Evolutionary conservation across 2,888 invertebrate species (phyloP).

Genomic region (Gisinianus flammeolus): DNA sequence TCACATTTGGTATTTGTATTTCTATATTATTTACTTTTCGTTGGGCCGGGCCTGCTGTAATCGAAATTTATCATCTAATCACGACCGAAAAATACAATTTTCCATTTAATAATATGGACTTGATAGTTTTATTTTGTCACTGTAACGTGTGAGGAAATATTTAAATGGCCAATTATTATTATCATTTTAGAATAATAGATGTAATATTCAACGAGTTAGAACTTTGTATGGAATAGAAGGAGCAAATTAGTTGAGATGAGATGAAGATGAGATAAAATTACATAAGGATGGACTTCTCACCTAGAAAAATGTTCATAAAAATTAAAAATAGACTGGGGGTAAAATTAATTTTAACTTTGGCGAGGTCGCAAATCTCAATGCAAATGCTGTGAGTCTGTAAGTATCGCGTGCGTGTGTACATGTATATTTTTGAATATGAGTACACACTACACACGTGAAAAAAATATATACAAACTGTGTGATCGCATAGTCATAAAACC

Average conservation of each 20-base stretch:
- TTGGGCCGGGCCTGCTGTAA: background rate
- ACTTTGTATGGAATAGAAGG: too few relatives aligned
- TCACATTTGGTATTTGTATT: background rate
- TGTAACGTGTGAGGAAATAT: too few relatives aligned
- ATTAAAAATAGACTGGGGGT: conserved; percentile 21
- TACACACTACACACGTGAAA: background rate
- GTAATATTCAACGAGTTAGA: too few relatives aligned
- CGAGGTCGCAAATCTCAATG: conserved; percentile 15
- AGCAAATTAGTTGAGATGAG: too few relatives aligned
- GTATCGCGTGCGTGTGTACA: background rate
- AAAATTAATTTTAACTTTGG: conserved; percentile 24
- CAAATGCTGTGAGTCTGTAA: background rate
- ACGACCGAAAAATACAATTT: too few relatives aligned
- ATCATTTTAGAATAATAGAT: too few relatives aligned
- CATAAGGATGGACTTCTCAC: conserved; percentile 16
- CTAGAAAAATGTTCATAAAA: conserved; percentile 14
- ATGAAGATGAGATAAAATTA: conserved; percentile 6
- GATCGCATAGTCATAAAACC: background rate
- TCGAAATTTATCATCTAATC: too few relatives aligned
- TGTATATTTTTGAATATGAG: background rate
- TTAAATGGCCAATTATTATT: too few relatives aligned
- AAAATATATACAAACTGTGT: background rate
- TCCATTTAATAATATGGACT: too few relatives aligned
- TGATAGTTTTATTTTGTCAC: too few relatives aligned
- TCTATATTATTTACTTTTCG: background rate